Base-by-base conservation (phyloP, 2,113 vertebrate species). In the Solea solea region DNA sequence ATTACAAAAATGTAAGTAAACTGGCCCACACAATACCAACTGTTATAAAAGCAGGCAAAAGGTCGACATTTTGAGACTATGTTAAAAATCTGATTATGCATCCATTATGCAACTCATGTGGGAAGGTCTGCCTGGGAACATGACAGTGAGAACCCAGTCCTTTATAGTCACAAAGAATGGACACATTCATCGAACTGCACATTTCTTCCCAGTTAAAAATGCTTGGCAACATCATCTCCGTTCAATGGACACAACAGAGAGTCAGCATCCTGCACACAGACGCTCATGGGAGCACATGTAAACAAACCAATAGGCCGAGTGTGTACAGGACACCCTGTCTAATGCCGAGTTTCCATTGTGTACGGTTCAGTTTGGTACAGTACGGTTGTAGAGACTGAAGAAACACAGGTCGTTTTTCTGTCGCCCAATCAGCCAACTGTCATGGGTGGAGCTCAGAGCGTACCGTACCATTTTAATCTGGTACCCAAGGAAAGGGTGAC, bases 101-200 rank as follows among this genome's bases (percentile, higher is more conserved):
- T 62, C 42, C 55, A 73, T 87, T 90, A 86, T 79, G 86, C 78
- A 85, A 76, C 72, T 61, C 72, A 28, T 78, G 90, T 92, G 86
- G 90, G 89, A 87, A 74, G 81, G 52, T 66, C 61, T 70, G 70
- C 69, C 77, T 81, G 85, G 76, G 76, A 88, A 87, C 68, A 52
- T 48, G 61, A 52, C 46, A 8, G 51, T 70, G 58, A 83, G 54
- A 89, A 83, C 28, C 8, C 10, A 73, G 53, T 54, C 68, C 69
- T 83, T 86, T 82, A 74, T 81, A 21, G 72, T 57, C 13, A 10
- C 28, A 69, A 76, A 91, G 72, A 92, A 89, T 74, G 69, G 80
- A 63, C 55, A 65, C 72, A 86, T 91, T 92, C 85, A 89, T 82
- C 25, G 76, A 54, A 83, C 42, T 10, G 48, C 61, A 63, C 44